A percentile compares a stretch with the other conserved stretches of the same genome.
Conservation (phyloP, 2,113 vertebrate species). For the Oophaga pumilio region DNA sequence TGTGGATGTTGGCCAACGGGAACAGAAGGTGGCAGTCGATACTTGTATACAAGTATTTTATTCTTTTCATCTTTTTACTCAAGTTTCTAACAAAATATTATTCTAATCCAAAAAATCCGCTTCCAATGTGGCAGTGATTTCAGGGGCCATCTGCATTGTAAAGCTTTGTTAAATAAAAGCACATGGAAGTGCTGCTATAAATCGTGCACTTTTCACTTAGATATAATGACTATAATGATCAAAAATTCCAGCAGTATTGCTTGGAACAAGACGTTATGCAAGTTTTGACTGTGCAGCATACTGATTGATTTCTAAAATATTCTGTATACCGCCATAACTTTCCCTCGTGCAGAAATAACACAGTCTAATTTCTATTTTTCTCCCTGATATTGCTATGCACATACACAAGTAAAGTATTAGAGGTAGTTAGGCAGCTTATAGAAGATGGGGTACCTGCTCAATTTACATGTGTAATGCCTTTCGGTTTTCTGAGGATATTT, state of each 20-base stretch:
- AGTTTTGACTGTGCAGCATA: not conserved
- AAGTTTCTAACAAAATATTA: not conserved
- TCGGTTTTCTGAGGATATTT: not conserved
- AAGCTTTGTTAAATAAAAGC: not conserved
- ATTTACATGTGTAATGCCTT: not conserved
- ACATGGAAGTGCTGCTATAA: slow-evolving; percentile 4
- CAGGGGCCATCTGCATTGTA: not conserved
- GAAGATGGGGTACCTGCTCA: not conserved
- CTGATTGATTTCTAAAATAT: slow-evolving; percentile 8
- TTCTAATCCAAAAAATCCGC: not conserved
- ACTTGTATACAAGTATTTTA: not conserved
- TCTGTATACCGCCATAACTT: not conserved
- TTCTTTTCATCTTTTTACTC: not conserved
- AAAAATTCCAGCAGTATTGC: slow-evolving; percentile 6
- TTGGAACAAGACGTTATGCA: slow-evolving; percentile 11
- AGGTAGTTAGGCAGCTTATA: not conserved
- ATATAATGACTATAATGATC: slow-evolving; percentile 26
- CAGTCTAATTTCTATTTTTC: not conserved
- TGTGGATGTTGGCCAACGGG: not conserved
- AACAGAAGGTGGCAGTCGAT: not conserved
- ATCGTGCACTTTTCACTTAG: not conserved
- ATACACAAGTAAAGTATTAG: not conserved
- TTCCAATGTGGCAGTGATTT: not conserved
- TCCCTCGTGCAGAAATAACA: not conserved
- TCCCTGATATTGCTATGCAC: not conserved